Evolutionary conservation across 2,797 vertebrate genomes (phyloP).

Genomic region (Acridotheres tristis): DNA sequence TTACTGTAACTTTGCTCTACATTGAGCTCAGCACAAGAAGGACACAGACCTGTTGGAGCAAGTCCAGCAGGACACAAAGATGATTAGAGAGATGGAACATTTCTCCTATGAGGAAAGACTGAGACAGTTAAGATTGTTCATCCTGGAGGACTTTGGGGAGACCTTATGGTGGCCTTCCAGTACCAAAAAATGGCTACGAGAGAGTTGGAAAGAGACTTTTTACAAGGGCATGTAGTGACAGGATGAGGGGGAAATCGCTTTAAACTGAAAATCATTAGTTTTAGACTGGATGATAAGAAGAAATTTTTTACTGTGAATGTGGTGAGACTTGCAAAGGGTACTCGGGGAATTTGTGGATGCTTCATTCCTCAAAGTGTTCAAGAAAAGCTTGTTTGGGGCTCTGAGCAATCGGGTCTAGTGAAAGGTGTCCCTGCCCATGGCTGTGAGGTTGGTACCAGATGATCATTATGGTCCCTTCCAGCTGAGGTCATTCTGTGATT

Average conservation of each 20-base stretch:
- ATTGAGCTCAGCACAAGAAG: background rate
- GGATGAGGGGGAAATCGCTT: background rate
- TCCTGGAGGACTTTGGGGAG: background rate
- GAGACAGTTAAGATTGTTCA: background rate
- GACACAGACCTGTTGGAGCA: background rate
- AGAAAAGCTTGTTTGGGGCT: background rate
- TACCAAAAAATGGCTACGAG: background rate
- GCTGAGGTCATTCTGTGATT: background rate
- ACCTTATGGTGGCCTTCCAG: background rate
- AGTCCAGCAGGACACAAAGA: background rate
- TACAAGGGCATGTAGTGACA: too few relatives aligned
- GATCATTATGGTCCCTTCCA: background rate
- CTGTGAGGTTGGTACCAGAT: background rate
- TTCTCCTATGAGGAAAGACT: background rate
- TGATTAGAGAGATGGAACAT: background rate
- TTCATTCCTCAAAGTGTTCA: background rate
- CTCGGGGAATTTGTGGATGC: background rate
- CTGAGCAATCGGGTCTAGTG: background rate
- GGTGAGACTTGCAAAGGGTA: too few relatives aligned
- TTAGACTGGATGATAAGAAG: background rate
- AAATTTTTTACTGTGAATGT: background rate
- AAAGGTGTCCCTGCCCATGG: background rate
- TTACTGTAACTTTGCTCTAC: background rate
- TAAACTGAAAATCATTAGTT: background rate
- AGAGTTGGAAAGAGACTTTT: background rate